Evolutionary conservation across 2,113 vertebrate species (phyloP).

Genomic region (Tragulus kanchil): DNA sequence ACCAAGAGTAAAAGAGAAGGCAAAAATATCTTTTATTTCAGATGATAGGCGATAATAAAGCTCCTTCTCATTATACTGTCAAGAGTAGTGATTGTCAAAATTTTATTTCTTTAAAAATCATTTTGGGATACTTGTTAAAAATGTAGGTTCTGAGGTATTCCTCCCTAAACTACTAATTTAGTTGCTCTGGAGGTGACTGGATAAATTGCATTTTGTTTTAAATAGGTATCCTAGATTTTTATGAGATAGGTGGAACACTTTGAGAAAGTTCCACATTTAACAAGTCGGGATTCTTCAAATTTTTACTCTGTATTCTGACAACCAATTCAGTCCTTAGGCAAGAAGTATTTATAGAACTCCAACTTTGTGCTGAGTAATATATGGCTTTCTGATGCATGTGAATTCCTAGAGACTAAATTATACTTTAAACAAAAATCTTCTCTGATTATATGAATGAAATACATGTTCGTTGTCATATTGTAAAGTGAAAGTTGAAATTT

Average conservation of each 20-base stretch:
- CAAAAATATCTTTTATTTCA: constrained; percentile 28
- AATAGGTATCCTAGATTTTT: constrained; percentile 27
- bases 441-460: constrained; percentile 31
- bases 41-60: constrained; percentile 33
- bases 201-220: constrained; percentile 53
- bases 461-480: background rate
- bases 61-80: background rate
- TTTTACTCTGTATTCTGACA: constrained; percentile 52
- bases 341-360: constrained; percentile 41
- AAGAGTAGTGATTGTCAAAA: constrained; percentile 7
- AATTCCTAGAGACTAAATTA: background rate
- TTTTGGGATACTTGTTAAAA: background rate
- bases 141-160: background rate
- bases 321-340: background rate
- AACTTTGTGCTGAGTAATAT: background rate
- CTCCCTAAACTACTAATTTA: background rate
- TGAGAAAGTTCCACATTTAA: constrained; percentile 49
- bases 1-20: background rate
- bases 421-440: background rate
- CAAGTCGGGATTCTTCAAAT: constrained; percentile 47
- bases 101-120: constrained; percentile 52
- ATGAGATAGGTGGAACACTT: constrained; percentile 25
- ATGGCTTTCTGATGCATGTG: background rate
- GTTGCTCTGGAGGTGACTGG: background rate
- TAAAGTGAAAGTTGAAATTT: constrained; percentile 46